A percentile compares a stretch with the other conserved stretches of the same genome.
These are phyloP conservation scores for Melanchra persicariae DNA, from an alignment of 2,888 invertebrate species.

Conservation along the genomic window DNA sequence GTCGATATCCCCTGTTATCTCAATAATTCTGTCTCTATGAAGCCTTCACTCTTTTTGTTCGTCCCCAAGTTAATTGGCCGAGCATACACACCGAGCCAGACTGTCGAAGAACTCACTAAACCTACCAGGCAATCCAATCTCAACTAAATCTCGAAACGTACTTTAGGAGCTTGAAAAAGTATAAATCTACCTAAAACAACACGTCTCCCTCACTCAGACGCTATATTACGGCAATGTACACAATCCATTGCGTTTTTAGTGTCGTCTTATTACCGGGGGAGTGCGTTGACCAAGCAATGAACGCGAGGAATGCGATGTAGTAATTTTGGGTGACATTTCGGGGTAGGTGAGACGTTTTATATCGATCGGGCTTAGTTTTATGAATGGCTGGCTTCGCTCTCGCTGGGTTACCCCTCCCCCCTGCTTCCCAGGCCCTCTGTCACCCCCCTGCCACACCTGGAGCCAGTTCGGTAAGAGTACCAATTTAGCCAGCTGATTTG, in stretches of 20 bases:
- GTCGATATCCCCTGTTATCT: constrained; percentile 43
- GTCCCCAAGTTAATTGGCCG: constrained; percentile 58
- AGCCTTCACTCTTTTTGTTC: constrained; percentile 31
- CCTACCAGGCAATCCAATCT: constrained; percentile 61
- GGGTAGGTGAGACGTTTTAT: constrained; percentile 77
- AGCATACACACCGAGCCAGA: constrained; percentile 36
- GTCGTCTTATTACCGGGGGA: constrained; percentile 32
- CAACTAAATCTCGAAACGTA: constrained; percentile 62
- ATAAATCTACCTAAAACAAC: constrained; percentile 67
- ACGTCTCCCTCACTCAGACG: constrained; percentile 50
- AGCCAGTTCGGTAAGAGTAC: constrained; percentile 60
- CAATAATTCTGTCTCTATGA: constrained; percentile 39
- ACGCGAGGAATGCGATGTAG: constrained; percentile 43
- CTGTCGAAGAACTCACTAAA: constrained; percentile 47
- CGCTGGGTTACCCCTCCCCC: constrained; percentile 47
- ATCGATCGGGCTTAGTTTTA: constrained; percentile 88
- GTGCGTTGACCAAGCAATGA: constrained; percentile 69
- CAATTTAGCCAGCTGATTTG: constrained; percentile 81
- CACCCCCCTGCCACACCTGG: constrained; percentile 63
- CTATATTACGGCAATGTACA: constrained; percentile 43
- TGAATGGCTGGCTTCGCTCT: constrained; percentile 82
- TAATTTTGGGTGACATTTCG: constrained; percentile 67
- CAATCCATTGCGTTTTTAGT: constrained; percentile 69
- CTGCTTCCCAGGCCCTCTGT: constrained; percentile 44
- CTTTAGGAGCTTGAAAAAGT: constrained; percentile 63